Percentiles rank a stretch among this genome's conserved stretches.
phyloP scores from a whole-genome alignment of 2,888 invertebrate genomes.

The Tiliacea citrago region DNA sequence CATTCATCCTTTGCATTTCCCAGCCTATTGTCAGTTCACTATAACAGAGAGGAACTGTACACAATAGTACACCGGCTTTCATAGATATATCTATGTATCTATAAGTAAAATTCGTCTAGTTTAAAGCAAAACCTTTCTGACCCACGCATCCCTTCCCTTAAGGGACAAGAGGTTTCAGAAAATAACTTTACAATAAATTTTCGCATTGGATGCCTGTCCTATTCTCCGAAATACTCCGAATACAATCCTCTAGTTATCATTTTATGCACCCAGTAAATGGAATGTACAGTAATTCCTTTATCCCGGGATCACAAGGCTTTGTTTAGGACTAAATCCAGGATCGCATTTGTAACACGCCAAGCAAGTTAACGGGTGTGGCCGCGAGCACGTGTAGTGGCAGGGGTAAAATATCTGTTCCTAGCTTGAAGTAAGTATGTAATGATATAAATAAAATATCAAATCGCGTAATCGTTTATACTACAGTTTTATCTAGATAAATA shows the following conservation, averaged over 20 bases:
- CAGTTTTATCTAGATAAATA: slow-evolving; percentile 17
- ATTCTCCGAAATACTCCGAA: slow-evolving; percentile 13
- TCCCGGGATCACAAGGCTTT: slow-evolving; percentile 31
- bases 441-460: not conserved
- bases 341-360: slow-evolving; percentile 20
- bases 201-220: slow-evolving; percentile 8
- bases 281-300: slow-evolving; percentile 33
- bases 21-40: slow-evolving; percentile 19
- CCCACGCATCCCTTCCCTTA: not conserved
- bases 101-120: not conserved
- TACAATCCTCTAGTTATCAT: slow-evolving; percentile 31
- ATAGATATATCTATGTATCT: not conserved
- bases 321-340: slow-evolving; percentile 27
- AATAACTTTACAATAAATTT: slow-evolving; percentile 18
- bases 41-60: slow-evolving; percentile 1
- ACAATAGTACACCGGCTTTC: slow-evolving; percentile 22
- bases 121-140: slow-evolving; percentile 19
- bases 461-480: slow-evolving; percentile 1
- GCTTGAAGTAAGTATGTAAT: not conserved
- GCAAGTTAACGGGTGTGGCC: slow-evolving; percentile 45
- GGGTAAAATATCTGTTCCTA: slow-evolving; percentile 1
- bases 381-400: slow-evolving; percentile 20
- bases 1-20: slow-evolving; percentile 15
- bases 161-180: slow-evolving; percentile 23
- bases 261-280: slow-evolving; percentile 26